Base-by-base conservation (phyloP, 2,888 invertebrate species). In the Blastobasis lacticolella region DNA sequence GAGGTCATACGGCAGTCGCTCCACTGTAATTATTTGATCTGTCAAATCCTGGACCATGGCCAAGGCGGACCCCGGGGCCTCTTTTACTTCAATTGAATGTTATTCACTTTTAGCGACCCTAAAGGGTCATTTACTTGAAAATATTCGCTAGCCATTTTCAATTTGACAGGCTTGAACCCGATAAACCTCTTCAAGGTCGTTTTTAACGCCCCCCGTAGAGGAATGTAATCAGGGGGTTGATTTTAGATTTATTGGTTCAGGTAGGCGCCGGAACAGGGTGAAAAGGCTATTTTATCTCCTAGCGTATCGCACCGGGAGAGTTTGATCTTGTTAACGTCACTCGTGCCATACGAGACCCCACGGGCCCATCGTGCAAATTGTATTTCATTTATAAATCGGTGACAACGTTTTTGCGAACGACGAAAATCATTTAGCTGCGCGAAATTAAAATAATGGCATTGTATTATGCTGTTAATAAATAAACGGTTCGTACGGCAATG, bases 221-320 rank as follows among this genome's bases (percentile, higher is more conserved):
- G 50, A 53, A 51, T 54, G 54, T 54, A 54, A 56, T 58, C 55
- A 57, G 47, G 44, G 51, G 50, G 54, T 49, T 53, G 55, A 55
- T 60, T 56, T 52, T 53, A 53, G 54, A 60, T 60, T 57, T 57
- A 57, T 60, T 55, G 57, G 49, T 49, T 52, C 49, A 43, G 38
- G 36, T 42, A 42, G 42, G 10, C 23, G 51, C 23, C 8, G 48
- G 10, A 8, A 51, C 23, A 45, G 5, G 36, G 38, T 9, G 23
- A 10, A 38, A 51, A 48, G 7, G 9, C 37, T 23, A n/a, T 47
- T 38, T 5, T 37, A 10, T 46, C 37, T 46, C 37, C 37, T 37
- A 46, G 37, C 5, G n/a, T 10, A 6, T 46, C 46, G 46, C 5
- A 9, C 46, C 10, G 5, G 10, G 46, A 6, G 38, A 9, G 46